Conservation (phyloP, 2,113 vertebrate genomes). For the Lanius collurio region DNA sequence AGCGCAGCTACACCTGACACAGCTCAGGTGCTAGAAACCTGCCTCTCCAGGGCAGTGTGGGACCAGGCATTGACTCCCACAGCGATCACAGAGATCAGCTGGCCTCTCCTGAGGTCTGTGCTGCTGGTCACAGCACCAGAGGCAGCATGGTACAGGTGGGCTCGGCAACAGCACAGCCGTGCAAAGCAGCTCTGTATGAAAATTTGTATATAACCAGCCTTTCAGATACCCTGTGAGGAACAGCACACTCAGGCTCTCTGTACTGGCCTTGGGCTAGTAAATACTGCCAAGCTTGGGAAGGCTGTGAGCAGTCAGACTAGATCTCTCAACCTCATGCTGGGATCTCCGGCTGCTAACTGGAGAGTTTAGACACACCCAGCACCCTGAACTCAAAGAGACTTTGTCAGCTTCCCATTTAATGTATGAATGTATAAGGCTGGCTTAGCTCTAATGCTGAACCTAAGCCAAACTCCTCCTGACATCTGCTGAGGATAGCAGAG, state of each 20-base stretch:
- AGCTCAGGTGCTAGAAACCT: neutral
- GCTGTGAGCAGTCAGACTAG: neutral
- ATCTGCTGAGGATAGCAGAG: neutral
- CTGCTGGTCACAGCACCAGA: neutral
- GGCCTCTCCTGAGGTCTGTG: neutral
- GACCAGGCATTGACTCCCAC: fast-evolving
- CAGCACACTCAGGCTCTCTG: neutral
- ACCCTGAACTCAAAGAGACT: neutral
- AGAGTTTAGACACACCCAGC: neutral
- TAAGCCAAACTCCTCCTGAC: neutral
- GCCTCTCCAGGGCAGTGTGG: neutral
- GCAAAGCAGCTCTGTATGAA: neutral
- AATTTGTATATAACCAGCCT: neutral
- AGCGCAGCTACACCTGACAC: fast-evolving
- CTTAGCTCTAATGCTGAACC: neutral
- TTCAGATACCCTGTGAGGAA: neutral
- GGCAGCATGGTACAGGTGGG: fast-evolving
- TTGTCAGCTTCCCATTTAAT: neutral
- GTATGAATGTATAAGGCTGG: neutral
- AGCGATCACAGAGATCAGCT: neutral
- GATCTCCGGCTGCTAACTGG: neutral
- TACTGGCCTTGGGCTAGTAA: neutral
- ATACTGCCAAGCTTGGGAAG: neutral
- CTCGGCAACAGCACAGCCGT: neutral
- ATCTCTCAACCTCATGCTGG: neutral